These are phyloP conservation scores for Nixonia krombeini DNA, from an alignment of 1,140 invertebrate species.

Conservation along the genomic window DNA sequence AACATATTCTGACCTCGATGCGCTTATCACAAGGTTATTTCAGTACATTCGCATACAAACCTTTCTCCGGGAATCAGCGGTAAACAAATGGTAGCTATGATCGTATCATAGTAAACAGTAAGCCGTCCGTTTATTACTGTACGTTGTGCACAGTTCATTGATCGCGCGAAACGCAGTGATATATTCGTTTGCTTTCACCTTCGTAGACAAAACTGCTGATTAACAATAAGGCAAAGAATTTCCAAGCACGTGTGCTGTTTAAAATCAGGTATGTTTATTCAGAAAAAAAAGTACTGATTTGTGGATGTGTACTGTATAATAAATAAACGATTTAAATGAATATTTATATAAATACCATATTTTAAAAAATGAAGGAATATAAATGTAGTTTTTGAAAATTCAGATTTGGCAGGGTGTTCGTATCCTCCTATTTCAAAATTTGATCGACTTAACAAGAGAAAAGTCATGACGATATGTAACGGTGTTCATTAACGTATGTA, in stretches of 20 bases:
- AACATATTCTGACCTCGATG: not conserved
- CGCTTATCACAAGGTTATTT: constrained; percentile 33
- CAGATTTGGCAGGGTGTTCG: no score
- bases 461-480: not conserved
- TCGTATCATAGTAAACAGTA: constrained; percentile 41
- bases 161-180: constrained; percentile 47
- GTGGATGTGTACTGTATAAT: no score
- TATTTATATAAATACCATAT: no score
- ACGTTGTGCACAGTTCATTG: constrained; percentile 47
- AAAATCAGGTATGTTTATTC: constrained; percentile 13
- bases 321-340: no score
- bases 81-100: constrained; percentile 13
- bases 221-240: constrained; percentile 43
- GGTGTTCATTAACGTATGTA: not conserved
- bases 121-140: constrained; percentile 35
- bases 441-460: not conserved
- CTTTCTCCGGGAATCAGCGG: constrained; percentile 21
- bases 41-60: constrained; percentile 21
- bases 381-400: no score
- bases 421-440: no score
- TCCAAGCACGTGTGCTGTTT: no score
- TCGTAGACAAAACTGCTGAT: constrained; percentile 39
- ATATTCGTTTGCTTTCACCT: constrained; percentile 51
- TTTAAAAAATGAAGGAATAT: no score
- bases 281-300: no score